A percentile compares a stretch with the other conserved stretches of the same genome.
phyloP scores from a whole-genome alignment of 2,888 invertebrate genomes.

The Sinopyrophorus schimmeli region DNA sequence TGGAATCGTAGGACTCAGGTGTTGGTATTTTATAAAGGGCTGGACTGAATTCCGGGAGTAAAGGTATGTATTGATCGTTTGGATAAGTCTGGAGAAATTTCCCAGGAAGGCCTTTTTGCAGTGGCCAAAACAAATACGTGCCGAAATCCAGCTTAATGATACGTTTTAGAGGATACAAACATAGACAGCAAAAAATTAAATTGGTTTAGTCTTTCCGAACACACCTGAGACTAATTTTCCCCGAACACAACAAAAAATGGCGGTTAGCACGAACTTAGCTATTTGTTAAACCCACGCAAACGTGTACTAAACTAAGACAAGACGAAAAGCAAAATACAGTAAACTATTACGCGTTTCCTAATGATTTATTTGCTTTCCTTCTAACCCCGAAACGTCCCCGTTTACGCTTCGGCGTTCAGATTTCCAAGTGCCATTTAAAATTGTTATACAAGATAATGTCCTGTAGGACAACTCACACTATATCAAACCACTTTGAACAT shows the following conservation, averaged over 20 bases:
- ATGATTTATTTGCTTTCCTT: slow-evolving; percentile 23
- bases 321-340: slow-evolving; percentile 15
- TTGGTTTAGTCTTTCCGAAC: slow-evolving; percentile 30
- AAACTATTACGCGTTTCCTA: slow-evolving; percentile 18
- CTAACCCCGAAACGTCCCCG: slow-evolving; percentile 1
- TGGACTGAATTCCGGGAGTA: slow-evolving; percentile 12
- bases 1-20: slow-evolving; percentile 10
- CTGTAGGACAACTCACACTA: too few species aligned
- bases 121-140: slow-evolving; percentile 26
- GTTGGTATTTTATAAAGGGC: slow-evolving; percentile 18
- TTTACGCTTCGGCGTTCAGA: slow-evolving; percentile 1
- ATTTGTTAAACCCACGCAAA: slow-evolving; percentile 23
- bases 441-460: too few species aligned
- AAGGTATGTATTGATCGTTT: slow-evolving; percentile 23
- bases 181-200: slow-evolving; percentile 28
- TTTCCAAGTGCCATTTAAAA: too few species aligned
- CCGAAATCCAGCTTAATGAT: slow-evolving; percentile 29
- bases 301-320: slow-evolving; percentile 10
- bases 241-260: slow-evolving; percentile 16
- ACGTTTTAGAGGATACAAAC: slow-evolving; percentile 19
- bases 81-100: slow-evolving; percentile 9
- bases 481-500: too few species aligned
- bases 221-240: slow-evolving; percentile 34
- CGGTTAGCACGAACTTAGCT: slow-evolving; percentile 20
- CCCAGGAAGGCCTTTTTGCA: slow-evolving; percentile 7